A percentile compares a stretch with the other conserved stretches of the same genome.
Conservation (phyloP, 2,797 vertebrate genomes). For the Rhabdophis nuchalis region DNA sequence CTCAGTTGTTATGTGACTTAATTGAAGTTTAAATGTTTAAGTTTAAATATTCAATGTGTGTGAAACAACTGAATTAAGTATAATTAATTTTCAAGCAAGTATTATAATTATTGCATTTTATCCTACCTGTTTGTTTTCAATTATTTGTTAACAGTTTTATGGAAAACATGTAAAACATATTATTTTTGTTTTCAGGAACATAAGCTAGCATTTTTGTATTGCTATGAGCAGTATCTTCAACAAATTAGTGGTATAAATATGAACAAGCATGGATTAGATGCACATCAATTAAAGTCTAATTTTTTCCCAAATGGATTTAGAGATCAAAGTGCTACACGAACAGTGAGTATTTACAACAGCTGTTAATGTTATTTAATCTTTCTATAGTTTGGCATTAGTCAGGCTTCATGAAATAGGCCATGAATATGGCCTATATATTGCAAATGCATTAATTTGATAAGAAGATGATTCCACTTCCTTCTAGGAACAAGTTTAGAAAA, state of each 20-base stretch:
- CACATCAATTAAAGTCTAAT: constrained; percentile 72
- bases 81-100: not conserved
- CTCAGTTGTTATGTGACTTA: not conserved
- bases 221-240: constrained; percentile 81
- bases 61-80: not conserved
- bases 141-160: not conserved
- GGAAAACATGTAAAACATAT: constrained; percentile 19
- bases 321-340: constrained; percentile 71
- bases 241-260: constrained; percentile 69
- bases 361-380: not conserved
- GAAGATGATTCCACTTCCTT: not conserved
- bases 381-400: constrained; percentile 4
- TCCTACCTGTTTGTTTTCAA: not conserved
- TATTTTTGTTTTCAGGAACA: constrained; percentile 75
- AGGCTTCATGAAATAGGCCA: not conserved
- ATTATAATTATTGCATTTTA: not conserved
- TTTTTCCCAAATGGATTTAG: constrained; percentile 85
- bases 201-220: constrained; percentile 83
- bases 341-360: constrained; percentile 64
- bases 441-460: not conserved
- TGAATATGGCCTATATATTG: not conserved
- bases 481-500: not conserved
- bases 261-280: constrained; percentile 71
- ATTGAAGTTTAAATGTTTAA: not conserved
- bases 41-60: not conserved